A percentile compares a stretch with the other conserved stretches of the same genome.
These are phyloP conservation scores for Tethya wilhelma DNA, from an alignment of 37 sponge, comb jelly and placozoan species.

Conservation along the genomic window DNA sequence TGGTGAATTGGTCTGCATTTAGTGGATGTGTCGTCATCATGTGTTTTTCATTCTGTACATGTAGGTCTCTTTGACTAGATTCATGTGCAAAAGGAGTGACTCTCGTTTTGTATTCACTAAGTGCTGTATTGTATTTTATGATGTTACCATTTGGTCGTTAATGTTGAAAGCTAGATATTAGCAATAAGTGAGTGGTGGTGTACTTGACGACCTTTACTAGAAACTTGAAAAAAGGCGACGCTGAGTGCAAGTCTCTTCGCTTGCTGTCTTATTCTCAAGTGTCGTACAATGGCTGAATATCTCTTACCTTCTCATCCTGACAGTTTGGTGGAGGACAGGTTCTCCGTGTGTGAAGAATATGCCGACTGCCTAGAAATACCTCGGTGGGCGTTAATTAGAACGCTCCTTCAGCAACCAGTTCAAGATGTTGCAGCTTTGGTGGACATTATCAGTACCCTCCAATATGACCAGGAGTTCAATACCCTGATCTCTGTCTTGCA, in stretches of 20 bases:
- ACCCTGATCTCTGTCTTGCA: neutral
- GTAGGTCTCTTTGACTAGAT: constrained; percentile 63
- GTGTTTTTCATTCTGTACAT: neutral
- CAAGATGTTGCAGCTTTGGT: neutral
- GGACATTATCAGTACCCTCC: neutral
- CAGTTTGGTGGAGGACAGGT: neutral
- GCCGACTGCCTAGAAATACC: neutral
- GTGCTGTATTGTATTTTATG: too few species aligned
- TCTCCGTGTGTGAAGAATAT: constrained; percentile 3
- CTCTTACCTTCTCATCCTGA: neutral
- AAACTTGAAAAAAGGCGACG: too few species aligned
- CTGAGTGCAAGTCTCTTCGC: too few species aligned
- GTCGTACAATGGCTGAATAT: too few species aligned
- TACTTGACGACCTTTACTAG: too few species aligned
- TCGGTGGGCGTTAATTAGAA: neutral
- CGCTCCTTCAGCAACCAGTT: neutral
- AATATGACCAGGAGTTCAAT: neutral
- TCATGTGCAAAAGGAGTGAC: too few species aligned
- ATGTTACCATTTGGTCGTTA: too few species aligned
- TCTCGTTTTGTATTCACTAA: too few species aligned
- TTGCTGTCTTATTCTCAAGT: too few species aligned
- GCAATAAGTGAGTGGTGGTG: too few species aligned
- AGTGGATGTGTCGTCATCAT: neutral
- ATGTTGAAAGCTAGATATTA: too few species aligned
- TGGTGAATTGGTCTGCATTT: neutral